Conservation (phyloP, 2,888 invertebrate species). For the Trichogramma evanescens region DNA sequence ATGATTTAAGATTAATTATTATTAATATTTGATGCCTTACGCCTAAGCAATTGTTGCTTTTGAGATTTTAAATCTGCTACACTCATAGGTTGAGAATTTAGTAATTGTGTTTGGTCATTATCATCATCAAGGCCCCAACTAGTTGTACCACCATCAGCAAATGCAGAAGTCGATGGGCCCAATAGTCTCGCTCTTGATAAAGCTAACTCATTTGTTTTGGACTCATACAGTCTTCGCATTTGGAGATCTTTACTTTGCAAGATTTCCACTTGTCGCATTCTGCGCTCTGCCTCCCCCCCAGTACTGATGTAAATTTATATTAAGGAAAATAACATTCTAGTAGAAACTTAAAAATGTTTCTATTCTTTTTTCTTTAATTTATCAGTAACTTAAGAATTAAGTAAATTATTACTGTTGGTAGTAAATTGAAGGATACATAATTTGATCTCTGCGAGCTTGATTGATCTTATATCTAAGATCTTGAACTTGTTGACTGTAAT, state of each 20-base stretch:
- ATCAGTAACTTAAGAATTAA: background rate
- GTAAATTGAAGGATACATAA: conserved; percentile 44
- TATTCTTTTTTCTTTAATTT: background rate
- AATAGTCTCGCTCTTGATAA: conserved; percentile 42
- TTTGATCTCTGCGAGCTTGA: conserved; percentile 45
- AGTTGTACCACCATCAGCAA: conserved; percentile 48
- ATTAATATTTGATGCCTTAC: conserved; percentile 37
- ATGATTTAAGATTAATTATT: background rate
- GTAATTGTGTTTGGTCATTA: conserved; percentile 38
- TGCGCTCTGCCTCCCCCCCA: conserved; percentile 56
- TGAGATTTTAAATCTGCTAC: conserved; percentile 52
- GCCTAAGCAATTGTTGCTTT: conserved; percentile 56
- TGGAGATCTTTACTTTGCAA: conserved; percentile 56
- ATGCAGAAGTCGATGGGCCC: conserved; percentile 36
- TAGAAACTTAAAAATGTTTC: conserved; percentile 21
- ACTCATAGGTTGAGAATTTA: conserved; percentile 37
- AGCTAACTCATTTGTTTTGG: conserved; percentile 37
- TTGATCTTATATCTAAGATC: conserved; percentile 56
- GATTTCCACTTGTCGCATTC: conserved; percentile 56
- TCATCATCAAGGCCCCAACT: conserved; percentile 47
- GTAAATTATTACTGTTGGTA: background rate
- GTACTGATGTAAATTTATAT: conserved; percentile 47
- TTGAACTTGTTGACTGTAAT: conserved; percentile 55
- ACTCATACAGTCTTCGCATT: conserved; percentile 52
- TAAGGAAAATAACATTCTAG: conserved; percentile 27